Percentiles rank a stretch among this genome's conserved stretches.
phyloP scores from a whole-genome alignment of 1,140 invertebrate genomes.

The Rhysida immarginata region DNA sequence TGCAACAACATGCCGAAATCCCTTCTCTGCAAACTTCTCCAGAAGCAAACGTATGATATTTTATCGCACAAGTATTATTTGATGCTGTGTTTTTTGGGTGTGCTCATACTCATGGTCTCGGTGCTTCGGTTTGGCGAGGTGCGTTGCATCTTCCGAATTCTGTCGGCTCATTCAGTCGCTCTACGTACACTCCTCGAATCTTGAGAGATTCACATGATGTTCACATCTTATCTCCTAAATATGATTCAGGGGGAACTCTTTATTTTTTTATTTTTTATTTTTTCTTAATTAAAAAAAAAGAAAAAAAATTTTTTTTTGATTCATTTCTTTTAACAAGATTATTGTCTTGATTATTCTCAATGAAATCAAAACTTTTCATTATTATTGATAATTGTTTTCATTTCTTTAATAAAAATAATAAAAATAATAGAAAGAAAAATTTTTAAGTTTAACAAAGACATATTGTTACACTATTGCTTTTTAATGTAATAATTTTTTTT shows the following conservation, averaged over 20 bases:
- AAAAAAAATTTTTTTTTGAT: not conserved
- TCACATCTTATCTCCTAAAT: not conserved
- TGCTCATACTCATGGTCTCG: not conserved
- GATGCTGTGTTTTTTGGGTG: not conserved
- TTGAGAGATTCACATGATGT: not conserved
- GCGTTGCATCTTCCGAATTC: not conserved
- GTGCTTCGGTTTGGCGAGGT: conserved; percentile 3
- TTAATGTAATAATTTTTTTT: not conserved
- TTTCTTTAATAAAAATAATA: not conserved
- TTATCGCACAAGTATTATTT: not conserved
- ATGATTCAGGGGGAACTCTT: no score
- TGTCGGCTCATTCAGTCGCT: not conserved
- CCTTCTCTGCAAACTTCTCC: conserved; percentile 1
- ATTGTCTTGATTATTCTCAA: no score
- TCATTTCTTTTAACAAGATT: no score
- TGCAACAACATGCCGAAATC: conserved; percentile 1
- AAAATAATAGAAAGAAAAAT: not conserved
- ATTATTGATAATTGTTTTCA: not conserved
- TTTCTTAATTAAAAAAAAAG: no score
- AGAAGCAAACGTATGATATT: conserved; percentile 5
- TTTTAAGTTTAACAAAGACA: not conserved
- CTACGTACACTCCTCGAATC: not conserved
- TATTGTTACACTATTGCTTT: not conserved
- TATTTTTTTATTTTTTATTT: no score
- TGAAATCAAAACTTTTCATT: not conserved